phyloP scores from a whole-genome alignment of 37 sponge, comb jelly and placozoan species.

The Ephydatia muelleri region DNA sequence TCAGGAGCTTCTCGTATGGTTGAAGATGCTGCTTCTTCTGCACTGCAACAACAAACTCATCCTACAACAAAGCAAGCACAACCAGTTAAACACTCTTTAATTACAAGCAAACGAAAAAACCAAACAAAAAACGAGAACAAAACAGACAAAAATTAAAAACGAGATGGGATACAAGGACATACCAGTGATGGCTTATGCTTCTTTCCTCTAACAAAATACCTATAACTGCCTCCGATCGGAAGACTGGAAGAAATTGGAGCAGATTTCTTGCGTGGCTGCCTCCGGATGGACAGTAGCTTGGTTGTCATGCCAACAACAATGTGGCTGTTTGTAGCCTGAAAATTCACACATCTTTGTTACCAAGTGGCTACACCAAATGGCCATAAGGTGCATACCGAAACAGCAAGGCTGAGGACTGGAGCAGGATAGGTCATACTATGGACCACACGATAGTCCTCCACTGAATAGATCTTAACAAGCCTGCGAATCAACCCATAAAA shows the following conservation, averaged over 20 bases:
- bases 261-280: conserved; percentile 9
- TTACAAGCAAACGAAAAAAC: not conserved
- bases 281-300: conserved; percentile 76
- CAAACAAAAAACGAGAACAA: not conserved
- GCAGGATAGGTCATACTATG: conserved; percentile 90
- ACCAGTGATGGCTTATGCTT: conserved; percentile 53
- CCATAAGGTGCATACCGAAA: conserved; percentile 69
- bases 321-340: conserved; percentile 85
- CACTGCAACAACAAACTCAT: conserved; percentile 58
- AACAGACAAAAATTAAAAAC: not conserved
- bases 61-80: conserved; percentile 21
- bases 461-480: conserved; percentile 92
- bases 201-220: conserved; percentile 82
- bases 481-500: conserved; percentile 42
- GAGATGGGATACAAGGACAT: not conserved
- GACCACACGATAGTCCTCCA: conserved; percentile 81
- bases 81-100: not conserved
- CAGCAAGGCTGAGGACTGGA: conserved; percentile 82
- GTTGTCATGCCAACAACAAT: conserved; percentile 93
- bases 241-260: conserved; percentile 13
- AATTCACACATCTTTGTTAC: not conserved
- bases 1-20: conserved; percentile 76
- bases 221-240: conserved; percentile 48
- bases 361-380: no score
- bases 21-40: conserved; percentile 39